Evolutionary conservation across 2,888 invertebrate genomes (phyloP).

Genomic region (Coremacera marginata): DNA sequence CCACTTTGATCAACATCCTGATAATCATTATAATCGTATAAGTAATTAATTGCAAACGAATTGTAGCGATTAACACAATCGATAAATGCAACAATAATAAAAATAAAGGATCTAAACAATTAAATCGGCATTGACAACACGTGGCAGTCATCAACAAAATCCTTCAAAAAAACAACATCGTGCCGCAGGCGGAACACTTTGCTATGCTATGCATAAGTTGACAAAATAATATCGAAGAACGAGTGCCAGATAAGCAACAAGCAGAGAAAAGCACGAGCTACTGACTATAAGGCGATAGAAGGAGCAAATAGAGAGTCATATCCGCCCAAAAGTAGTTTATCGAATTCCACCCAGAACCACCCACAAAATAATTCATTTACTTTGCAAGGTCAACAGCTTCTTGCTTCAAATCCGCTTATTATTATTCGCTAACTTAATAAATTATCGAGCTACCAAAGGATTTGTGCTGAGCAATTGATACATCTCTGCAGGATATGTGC

Average conservation of each 20-base stretch:
- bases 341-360: background rate
- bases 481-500: background rate
- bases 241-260: background rate
- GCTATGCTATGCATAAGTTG: background rate
- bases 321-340: background rate
- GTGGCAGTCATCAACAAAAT: constrained; percentile 32
- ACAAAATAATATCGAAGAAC: too few species aligned
- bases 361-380: background rate
- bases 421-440: background rate
- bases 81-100: constrained; percentile 1
- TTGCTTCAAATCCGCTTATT: constrained; percentile 13
- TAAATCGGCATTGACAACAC: constrained; percentile 42
- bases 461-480: background rate
- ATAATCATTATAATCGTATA: constrained; percentile 1
- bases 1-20: background rate
- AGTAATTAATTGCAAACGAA: constrained; percentile 34
- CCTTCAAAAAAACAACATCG: background rate
- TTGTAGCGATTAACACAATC: constrained; percentile 31
- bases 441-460: background rate
- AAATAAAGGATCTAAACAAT: constrained; percentile 40
- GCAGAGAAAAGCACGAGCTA: background rate
- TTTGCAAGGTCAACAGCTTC: constrained; percentile 3
- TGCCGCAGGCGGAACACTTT: background rate
- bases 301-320: background rate
- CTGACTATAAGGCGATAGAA: background rate